Evolutionary conservation across 2,888 invertebrate genomes (phyloP), one percentile per base, ranked within the genome.

Genomic region (Mesoligia furuncula): DNA sequence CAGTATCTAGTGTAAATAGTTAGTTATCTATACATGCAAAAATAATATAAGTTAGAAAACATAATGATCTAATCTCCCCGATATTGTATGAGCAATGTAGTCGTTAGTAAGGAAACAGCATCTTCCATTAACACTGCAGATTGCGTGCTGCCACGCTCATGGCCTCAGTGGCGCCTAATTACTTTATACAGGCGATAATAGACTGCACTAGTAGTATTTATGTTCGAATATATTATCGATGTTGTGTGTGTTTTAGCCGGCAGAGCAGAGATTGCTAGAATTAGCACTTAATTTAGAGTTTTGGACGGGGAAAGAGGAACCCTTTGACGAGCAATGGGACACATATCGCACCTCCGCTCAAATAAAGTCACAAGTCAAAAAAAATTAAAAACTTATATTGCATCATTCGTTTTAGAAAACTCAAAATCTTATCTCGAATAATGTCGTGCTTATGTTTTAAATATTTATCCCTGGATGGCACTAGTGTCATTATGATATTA

Each of bases 51-150:
- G 24, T 64, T 36, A 31, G 7, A 39, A 45, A 57, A 24, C 45
- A 24, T 42, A 65, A 27, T 31, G 39, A 9, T 27, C 1, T 57
- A 72, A 72, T 80, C 31, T 66, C n/a, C n/a, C 24, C 54, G 27
- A 27, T 24, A 45, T 62, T 73, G 17, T 61, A 24, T n/a, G 39
- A 31, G 39, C 24, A 61, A 36, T 67, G 20, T 20, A 31, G 36
- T 68, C 62, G n/a, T 79, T 75, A 39, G 62, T 68, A 68, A 62
- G 54, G 62, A 67, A 74, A 74, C 31, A 20, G 64, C 73, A 51
- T 74, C 54, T 67, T 31, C n/a, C 36, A 80, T 79, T 73, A 67
- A 54, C 67, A 77, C 61, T 20, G 27, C 42, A 57, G 61, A 74
- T 80, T 73, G 61, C 66, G 65, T 72, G 79, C 42, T 36, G 51